Base-by-base conservation (phyloP, 2,888 invertebrate genomes). In the Drosophila longiperda region DNA sequence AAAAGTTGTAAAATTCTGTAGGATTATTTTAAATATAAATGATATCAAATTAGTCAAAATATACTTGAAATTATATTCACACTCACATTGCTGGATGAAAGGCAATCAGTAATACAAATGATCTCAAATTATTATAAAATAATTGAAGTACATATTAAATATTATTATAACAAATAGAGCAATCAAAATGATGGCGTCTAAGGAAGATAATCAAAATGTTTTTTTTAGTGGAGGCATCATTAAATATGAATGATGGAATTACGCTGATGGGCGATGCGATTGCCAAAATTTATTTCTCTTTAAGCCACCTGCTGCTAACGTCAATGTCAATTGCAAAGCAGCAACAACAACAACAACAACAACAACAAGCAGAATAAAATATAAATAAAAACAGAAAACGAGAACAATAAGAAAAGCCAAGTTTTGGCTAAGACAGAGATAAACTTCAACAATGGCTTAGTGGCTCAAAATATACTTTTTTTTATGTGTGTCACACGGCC, bases 371-470 rank as follows among this genome's bases (percentile, higher is more conserved):
- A 33, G 34, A 67, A 59, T 42, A 52, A 73, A 63, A 63, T 54
- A 29, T 53, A 62, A 23, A 23, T 45, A 45, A 23, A 38, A 17
- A 17, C 33, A 59, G 26, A 57, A 73, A 69, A 63, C 58, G 50
- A 54, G 55, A 40, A 48, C 54, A 68, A 67, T 64, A 66, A 73
- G 57, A 77, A 67, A 66, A 74, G 67, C 66, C 66, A 66, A 62
- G 83, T 66, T 83, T 87, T 85, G 83, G 70, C 73, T 83, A 84
- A 82, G 80, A 86, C 77, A 71, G 74, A 84, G 83, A 84, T 87
- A 83, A 87, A 88, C 86, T 88, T 84, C 73, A 84, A 84, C 84
- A 88, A 83, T 77, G 59, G 84, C 84, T 84, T 85, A 88, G 83
- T 80, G 83, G 84, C 80, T 85, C 83, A 80, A 77, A 80, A 82